A percentile compares a stretch with the other conserved stretches of the same genome.
phyloP scores from a whole-genome alignment of 30 jellyfish, hydroid and myxozoan genomes.

The Mastigias papua region DNA sequence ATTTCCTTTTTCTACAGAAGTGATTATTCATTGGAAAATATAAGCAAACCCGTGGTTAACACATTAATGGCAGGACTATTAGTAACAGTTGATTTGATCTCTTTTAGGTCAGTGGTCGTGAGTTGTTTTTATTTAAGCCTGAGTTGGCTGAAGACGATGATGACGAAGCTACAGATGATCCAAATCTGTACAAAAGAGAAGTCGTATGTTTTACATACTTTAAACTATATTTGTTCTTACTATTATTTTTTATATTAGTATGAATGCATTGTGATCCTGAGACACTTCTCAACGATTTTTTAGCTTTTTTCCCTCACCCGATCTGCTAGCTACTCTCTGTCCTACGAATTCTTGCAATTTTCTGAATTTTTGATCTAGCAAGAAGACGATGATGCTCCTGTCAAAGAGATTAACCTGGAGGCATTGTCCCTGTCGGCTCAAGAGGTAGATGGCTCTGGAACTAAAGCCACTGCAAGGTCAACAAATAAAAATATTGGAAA shows the following conservation, averaged over 20 bases:
- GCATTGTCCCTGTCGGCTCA: constrained; percentile 47
- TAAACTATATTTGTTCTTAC: no score
- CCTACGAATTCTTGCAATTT: no score
- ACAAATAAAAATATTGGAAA: neutral
- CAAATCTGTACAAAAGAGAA: constrained; percentile 78
- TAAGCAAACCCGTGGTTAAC: no score
- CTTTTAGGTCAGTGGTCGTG: constrained; percentile 98
- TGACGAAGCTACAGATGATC: constrained; percentile 99
- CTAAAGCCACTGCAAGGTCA: constrained; percentile 32
- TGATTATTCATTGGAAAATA: no score
- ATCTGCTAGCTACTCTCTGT: no score
- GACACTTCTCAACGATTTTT: no score
- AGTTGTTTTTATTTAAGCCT: constrained; percentile 93
- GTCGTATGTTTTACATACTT: constrained; percentile 18
- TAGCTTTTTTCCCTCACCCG: no score
- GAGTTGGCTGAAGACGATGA: constrained; percentile 98
- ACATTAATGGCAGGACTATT: neutral
- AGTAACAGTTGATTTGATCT: no score
- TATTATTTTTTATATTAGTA: no score
- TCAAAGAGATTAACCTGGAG: constrained; percentile 50
- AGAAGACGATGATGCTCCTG: constrained; percentile 56
- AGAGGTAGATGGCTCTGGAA: constrained; percentile 64
- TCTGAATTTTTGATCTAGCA: neutral
- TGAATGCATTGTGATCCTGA: no score
- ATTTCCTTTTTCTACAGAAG: no score